A percentile compares a stretch with the other conserved stretches of the same genome.
These are phyloP conservation scores for Archips xylosteana DNA, from an alignment of 2,888 invertebrate genomes.

Conservation along the genomic window DNA sequence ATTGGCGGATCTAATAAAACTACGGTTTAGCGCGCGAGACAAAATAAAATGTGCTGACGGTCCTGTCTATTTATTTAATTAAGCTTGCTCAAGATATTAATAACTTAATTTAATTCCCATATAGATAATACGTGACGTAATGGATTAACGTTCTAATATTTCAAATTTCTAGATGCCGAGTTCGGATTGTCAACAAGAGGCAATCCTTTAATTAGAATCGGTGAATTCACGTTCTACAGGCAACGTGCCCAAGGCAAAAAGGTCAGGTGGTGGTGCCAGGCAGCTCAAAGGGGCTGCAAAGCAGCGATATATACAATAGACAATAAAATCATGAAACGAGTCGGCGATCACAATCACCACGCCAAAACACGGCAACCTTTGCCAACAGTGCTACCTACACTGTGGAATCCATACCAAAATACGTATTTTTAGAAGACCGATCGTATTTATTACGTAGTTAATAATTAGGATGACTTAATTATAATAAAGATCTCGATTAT, in stretches of 20 bases:
- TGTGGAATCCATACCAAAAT: constrained; percentile 9
- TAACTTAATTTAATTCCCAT: neutral
- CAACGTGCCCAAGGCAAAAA: constrained; percentile 44
- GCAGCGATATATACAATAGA: constrained; percentile 45
- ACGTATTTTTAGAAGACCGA: neutral
- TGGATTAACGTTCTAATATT: neutral
- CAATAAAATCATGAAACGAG: constrained; percentile 36
- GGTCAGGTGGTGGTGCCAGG: constrained; percentile 46
- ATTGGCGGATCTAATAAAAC: neutral
- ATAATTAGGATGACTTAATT: too few relatives aligned
- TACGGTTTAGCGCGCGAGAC: neutral
- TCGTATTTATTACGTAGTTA: too few relatives aligned
- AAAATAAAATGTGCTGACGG: too few relatives aligned
- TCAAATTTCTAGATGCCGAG: constrained; percentile 11
- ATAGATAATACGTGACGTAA: neutral
- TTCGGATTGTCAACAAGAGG: constrained; percentile 46
- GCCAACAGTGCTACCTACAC: neutral
- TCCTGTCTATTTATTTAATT: too few relatives aligned
- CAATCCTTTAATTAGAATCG: constrained; percentile 44
- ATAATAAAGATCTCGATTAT: too few relatives aligned
- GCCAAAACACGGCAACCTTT: neutral
- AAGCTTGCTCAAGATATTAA: neutral
- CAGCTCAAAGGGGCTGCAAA: constrained; percentile 41
- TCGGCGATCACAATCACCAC: constrained; percentile 37
- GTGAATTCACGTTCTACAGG: constrained; percentile 43